phyloP scores from a whole-genome alignment of 2,797 vertebrate genomes.

The Iguana delicatissima region DNA sequence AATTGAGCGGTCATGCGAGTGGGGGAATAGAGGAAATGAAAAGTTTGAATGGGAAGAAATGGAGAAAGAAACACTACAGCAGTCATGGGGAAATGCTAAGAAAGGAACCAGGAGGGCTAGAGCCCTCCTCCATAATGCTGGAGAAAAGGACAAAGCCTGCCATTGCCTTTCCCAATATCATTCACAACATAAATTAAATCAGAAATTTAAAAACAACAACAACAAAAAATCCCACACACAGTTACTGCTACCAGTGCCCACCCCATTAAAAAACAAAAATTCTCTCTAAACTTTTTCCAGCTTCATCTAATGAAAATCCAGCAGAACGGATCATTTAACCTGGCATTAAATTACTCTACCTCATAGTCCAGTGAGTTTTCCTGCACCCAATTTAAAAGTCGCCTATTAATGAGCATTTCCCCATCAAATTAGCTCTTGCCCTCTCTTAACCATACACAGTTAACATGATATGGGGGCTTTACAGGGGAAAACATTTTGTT shows the following conservation, averaged over 20 bases:
- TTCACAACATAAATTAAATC: conserved; percentile 69
- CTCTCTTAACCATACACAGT: conserved; percentile 7
- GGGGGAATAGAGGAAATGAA: no score
- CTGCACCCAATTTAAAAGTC: conserved; percentile 62
- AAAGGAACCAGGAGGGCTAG: no score
- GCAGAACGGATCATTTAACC: conserved; percentile 69
- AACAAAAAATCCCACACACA: not conserved
- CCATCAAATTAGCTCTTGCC: conserved; percentile 30
- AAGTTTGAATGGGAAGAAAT: no score
- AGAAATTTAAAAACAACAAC: conserved; percentile 60
- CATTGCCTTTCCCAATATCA: conserved; percentile 39
- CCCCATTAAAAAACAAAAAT: conserved; percentile 60
- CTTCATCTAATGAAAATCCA: conserved; percentile 69
- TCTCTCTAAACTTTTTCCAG: conserved; percentile 51
- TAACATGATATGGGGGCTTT: not conserved
- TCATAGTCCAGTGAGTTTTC: conserved; percentile 58
- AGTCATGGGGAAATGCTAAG: no score
- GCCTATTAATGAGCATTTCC: conserved; percentile 63
- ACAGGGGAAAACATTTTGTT: not conserved
- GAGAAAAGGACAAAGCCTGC: no score
- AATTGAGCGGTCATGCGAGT: no score
- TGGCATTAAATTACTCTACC: conserved; percentile 71
- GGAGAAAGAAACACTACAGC: no score
- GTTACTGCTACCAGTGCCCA: conserved; percentile 70
- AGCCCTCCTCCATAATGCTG: no score